A percentile compares a stretch with the other conserved stretches of the same genome.
These are phyloP conservation scores for Sympetrum striolatum DNA, from an alignment of 2,888 invertebrate genomes.

Conservation along the genomic window DNA sequence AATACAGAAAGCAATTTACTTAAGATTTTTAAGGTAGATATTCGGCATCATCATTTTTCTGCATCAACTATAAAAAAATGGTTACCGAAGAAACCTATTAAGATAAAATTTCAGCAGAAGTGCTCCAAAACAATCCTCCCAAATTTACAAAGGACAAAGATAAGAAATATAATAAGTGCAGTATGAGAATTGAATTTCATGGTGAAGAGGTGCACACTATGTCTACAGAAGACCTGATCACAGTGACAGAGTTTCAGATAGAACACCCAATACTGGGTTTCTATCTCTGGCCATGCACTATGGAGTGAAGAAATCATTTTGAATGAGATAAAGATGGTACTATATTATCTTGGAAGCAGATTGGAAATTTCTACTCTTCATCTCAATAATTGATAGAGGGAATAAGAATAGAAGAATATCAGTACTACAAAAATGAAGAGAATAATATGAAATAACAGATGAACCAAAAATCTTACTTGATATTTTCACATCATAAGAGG, in stretches of 20 bases:
- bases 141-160: background rate
- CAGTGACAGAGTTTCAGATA: constrained; percentile 2
- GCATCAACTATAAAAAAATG: background rate
- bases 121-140: background rate
- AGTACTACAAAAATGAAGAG: constrained; percentile 2
- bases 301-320: background rate
- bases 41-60: background rate
- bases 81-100: background rate
- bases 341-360: background rate
- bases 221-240: background rate
- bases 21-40: background rate
- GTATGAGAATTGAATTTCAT: background rate
- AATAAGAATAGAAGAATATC: background rate
- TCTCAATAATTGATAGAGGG: background rate
- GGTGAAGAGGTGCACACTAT: constrained; percentile 27
- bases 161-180: background rate
- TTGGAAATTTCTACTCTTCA: background rate
- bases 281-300: background rate
- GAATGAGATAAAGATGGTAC: background rate
- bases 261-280: background rate
- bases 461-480: background rate
- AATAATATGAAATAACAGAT: background rate
- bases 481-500: background rate
- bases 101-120: background rate
- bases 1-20: background rate